Evolutionary conservation across 1,140 invertebrate species (phyloP), one percentile per base, ranked within the genome.

Genomic region (Drosophila oshimai): DNA sequence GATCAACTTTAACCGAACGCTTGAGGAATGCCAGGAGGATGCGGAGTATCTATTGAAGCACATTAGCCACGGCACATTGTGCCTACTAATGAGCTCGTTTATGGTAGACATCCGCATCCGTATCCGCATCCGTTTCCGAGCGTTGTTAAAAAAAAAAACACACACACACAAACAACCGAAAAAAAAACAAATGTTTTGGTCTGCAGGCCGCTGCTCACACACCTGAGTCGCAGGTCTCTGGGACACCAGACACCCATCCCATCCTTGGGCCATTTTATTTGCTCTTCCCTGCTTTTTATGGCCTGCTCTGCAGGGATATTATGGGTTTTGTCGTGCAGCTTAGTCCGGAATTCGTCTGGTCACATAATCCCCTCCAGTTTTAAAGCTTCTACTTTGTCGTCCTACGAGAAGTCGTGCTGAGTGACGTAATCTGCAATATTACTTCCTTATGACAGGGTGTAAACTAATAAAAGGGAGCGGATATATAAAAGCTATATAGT

Each of bases 51-150:
- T 54, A 51, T 49, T 36, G 41, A 36, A 55, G 71, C 58, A 65
- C 50, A 74, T 81, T 61, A 72, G 55, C 42, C 28, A 81, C 37
- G 55, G 50, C 55, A 73, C 77, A 73, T 73, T 81, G 57, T 76
- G 73, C 78, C 62, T 76, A 81, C 78, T 81, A 76, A 81, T 81
- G 78, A 81, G 78, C 53, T 58, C 60, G 77, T 73, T 73, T 73
- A 73, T 73, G 69, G 68, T 57, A 73, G 77, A 81, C 72, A 81
- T 81, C 72, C 73, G 78, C 70, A 79, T 77, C 64, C 65, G 71
- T 31, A 71, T 78, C 74, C 68, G 22, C 53, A 60, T 60, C 55
- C 55, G 55, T 57, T 60, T 65, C 61, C 61, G 58, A 39, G 61
- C 61, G 58, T 49, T 65, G 57, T 64, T 20, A 50, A 37, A 64